Evolutionary conservation across 2,888 invertebrate genomes (phyloP).

Genomic region (Deilephila elpenor): DNA sequence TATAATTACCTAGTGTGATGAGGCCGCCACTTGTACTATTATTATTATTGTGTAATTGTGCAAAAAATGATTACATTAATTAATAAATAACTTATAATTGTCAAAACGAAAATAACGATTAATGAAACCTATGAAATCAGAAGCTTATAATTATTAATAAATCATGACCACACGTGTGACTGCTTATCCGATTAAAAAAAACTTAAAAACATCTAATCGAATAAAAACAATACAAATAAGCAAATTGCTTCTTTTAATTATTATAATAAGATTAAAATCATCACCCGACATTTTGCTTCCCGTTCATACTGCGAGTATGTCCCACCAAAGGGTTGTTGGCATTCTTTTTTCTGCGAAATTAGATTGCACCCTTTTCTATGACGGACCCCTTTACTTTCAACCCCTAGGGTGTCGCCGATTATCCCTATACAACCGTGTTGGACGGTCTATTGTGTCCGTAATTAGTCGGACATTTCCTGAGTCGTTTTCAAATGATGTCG

Average conservation of each 20-base stretch:
- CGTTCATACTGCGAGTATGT: slow-evolving; percentile 50
- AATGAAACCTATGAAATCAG: too few species aligned
- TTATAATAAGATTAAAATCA: neutral
- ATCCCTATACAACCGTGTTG: slow-evolving; percentile 55
- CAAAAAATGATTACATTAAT: too few species aligned
- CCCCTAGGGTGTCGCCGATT: slow-evolving; percentile 53
- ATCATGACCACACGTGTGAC: too few species aligned
- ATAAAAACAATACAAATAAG: neutral
- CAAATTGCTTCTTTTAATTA: too few species aligned
- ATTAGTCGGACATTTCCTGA: slow-evolving; percentile 30
- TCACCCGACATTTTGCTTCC: slow-evolving; percentile 11
- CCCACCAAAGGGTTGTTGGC: slow-evolving; percentile 60
- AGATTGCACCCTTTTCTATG: slow-evolving; percentile 72
- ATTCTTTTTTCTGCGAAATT: slow-evolving; percentile 76
- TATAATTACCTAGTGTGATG: too few species aligned
- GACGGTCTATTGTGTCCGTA: slow-evolving; percentile 31
- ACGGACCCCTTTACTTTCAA: slow-evolving; percentile 62
- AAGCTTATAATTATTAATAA: too few species aligned
- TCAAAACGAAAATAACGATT: too few species aligned
- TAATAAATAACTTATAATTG: too few species aligned
- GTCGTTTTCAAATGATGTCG: slow-evolving; percentile 20
- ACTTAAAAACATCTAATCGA: too few species aligned
- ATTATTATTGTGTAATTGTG: too few species aligned
- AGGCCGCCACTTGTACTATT: too few species aligned
- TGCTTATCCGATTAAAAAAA: neutral